These are phyloP conservation scores for Acromyrmex charruanus DNA, from an alignment of 1,140 invertebrate genomes.

Conservation along the genomic window DNA sequence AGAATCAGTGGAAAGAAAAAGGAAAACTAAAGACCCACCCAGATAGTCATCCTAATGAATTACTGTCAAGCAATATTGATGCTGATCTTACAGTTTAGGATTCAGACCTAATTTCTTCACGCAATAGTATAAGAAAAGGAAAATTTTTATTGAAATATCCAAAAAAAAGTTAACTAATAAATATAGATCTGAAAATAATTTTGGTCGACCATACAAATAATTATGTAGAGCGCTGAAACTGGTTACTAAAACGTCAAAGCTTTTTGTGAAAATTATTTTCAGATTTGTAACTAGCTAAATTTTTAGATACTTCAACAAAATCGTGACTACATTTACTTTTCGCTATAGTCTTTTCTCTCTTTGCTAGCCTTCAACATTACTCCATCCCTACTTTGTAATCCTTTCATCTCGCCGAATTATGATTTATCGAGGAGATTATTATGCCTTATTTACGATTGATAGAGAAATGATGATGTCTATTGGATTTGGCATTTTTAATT, in stretches of 20 bases:
- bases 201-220: too few species aligned
- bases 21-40: constrained; percentile 31
- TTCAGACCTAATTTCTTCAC: constrained; percentile 46
- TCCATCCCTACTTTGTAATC: constrained; percentile 31
- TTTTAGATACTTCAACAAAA: too few species aligned
- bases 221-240: too few species aligned
- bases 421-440: constrained; percentile 14
- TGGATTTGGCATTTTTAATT: neutral
- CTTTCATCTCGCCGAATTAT: constrained; percentile 18
- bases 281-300: too few species aligned
- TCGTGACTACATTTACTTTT: too few species aligned
- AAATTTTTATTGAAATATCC: too few species aligned
- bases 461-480: neutral
- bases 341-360: constrained; percentile 9
- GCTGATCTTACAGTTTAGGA: constrained; percentile 73
- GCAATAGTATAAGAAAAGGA: neutral
- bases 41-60: constrained; percentile 82
- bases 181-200: too few species aligned
- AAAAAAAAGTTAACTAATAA: too few species aligned
- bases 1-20: neutral
- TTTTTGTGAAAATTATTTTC: too few species aligned
- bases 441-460: neutral
- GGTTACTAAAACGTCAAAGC: too few species aligned
- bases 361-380: constrained; percentile 40
- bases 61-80: constrained; percentile 73